Evolutionary conservation across 64 coral and sea anemone species (phyloP).

Genomic region (Stichodactyla mertensii): DNA sequence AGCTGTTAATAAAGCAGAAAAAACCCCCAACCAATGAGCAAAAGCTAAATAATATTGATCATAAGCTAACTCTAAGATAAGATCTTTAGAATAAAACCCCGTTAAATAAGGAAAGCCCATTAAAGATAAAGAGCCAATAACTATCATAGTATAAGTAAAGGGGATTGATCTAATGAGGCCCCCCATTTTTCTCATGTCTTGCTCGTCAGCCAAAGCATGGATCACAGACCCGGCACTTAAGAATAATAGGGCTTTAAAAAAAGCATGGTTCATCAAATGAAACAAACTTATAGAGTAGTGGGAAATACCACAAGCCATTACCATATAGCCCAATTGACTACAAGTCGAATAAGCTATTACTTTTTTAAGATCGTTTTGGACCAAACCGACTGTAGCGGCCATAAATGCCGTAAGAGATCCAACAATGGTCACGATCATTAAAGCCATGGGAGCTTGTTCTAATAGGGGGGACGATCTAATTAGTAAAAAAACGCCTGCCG

Average conservation of each 20-base stretch:
- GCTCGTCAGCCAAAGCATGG: conserved; percentile 52
- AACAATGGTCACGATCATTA: conserved; percentile 43
- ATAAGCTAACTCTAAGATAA: conserved; percentile 65
- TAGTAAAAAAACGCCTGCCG: conserved; percentile 76
- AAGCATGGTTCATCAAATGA: conserved; percentile 62
- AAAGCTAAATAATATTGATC: conserved; percentile 49
- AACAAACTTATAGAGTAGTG: conserved; percentile 53
- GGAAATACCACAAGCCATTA: conserved; percentile 58
- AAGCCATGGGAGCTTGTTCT: conserved; percentile 37
- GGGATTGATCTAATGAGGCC: conserved; percentile 34
- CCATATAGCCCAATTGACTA: conserved; percentile 76
- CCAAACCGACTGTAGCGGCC: conserved; percentile 51
- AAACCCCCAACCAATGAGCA: conserved; percentile 38
- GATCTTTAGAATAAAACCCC: conserved; percentile 74
- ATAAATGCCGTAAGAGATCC: conserved; percentile 56
- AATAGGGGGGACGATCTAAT: conserved; percentile 58
- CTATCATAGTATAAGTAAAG: conserved; percentile 51
- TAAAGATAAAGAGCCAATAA: conserved; percentile 59
- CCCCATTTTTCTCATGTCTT: conserved; percentile 69
- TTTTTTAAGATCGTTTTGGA: conserved; percentile 69
- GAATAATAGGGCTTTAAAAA: conserved; percentile 67
- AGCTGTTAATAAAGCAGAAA: conserved; percentile 44
- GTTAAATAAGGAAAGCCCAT: conserved; percentile 70
- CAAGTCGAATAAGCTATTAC: conserved; percentile 72
- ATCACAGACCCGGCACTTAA: conserved; percentile 67